Evolutionary conservation across 2,888 invertebrate species (phyloP).

Genomic region (Monoplex corrugatus): DNA sequence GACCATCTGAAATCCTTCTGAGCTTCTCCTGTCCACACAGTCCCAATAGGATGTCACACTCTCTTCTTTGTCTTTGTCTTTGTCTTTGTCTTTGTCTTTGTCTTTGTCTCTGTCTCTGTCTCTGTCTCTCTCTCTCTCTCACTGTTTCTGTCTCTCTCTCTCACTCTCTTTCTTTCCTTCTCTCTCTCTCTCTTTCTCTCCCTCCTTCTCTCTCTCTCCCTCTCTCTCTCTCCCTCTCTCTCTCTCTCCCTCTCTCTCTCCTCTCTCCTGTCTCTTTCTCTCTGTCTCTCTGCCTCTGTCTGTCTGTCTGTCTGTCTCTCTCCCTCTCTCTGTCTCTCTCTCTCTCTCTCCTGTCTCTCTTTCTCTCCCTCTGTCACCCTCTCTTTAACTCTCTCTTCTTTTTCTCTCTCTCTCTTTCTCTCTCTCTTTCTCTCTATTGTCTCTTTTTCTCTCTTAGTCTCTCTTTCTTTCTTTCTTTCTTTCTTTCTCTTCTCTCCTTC

Average conservation of each 20-base stretch:
- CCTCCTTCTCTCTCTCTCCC: not conserved
- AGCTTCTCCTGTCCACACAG: no score
- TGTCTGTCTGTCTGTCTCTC: no score
- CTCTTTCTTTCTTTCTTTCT: conserved; percentile 19
- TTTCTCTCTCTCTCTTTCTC: not conserved
- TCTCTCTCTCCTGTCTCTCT: no score
- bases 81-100: no score
- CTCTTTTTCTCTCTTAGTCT: not conserved
- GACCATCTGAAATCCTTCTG: no score
- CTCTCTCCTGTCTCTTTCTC: not conserved
- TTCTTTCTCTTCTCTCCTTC: not conserved
- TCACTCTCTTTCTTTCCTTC: not conserved
- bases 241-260: not conserved
- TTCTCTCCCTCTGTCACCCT: no score
- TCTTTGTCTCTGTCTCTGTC: no score
- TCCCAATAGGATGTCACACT: no score
- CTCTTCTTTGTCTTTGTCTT: no score
- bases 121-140: not conserved
- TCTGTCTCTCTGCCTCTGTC: not conserved
- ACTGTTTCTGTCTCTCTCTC: not conserved
- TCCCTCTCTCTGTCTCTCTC: no score
- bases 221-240: not conserved
- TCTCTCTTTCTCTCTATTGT: not conserved
- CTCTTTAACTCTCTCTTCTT: no score
- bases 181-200: not conserved